phyloP scores from a whole-genome alignment of 2,888 invertebrate species.

The Cantharis rufa region DNA sequence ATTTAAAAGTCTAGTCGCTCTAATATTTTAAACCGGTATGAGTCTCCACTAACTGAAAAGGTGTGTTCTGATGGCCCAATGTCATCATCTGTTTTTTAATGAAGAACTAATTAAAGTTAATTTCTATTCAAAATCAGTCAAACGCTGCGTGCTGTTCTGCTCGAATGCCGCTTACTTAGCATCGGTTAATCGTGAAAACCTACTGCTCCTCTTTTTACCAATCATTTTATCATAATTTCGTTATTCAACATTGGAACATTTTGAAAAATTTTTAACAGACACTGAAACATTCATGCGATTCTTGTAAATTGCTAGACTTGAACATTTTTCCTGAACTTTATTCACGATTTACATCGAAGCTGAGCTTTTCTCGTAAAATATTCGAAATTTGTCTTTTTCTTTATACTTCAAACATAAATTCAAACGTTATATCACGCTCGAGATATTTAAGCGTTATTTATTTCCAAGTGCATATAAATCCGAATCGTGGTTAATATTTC shows the following conservation, averaged over 20 bases:
- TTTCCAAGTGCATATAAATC: neutral
- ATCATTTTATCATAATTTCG: neutral
- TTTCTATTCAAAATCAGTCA: neutral
- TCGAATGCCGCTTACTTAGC: neutral
- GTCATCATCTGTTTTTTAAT: neutral
- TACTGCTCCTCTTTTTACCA: no score
- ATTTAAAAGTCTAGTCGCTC: no score
- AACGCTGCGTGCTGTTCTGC: neutral
- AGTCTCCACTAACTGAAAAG: no score
- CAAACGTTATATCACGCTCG: neutral
- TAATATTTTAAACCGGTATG: no score
- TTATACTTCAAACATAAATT: neutral
- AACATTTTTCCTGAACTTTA: neutral
- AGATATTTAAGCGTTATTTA: neutral
- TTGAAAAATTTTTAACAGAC: neutral
- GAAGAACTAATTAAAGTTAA: neutral
- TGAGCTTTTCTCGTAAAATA: neutral
- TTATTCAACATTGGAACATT: neutral
- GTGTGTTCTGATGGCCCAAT: neutral
- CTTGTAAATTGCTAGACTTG: neutral
- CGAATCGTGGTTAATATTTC: neutral
- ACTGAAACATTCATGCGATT: neutral
- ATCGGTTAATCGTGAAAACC: neutral
- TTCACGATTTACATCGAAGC: neutral
- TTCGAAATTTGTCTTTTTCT: neutral